Base-by-base conservation (phyloP, 1,140 invertebrate species). In the Drepana arcuata region DNA sequence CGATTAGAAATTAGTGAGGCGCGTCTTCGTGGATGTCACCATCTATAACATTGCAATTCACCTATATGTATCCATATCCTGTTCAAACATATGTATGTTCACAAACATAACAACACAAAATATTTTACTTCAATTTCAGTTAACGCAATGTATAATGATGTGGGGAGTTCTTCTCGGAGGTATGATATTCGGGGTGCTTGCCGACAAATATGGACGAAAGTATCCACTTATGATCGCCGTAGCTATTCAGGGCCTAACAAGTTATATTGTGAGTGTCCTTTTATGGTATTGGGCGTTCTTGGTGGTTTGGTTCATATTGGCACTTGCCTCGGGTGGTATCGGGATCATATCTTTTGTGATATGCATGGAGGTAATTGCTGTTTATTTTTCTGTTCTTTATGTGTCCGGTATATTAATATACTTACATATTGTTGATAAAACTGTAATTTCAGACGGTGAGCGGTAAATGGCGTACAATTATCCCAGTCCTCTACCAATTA, bases 81-180 rank as follows among this genome's bases (percentile, higher is more conserved):
- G n/a, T n/a, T n/a, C n/a, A n/a, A n/a, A n/a, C n/a, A n/a, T n/a
- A n/a, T n/a, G n/a, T n/a, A n/a, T n/a, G n/a, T n/a, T n/a, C n/a
- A n/a, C n/a, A n/a, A n/a, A n/a, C n/a, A n/a, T n/a, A n/a, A n/a
- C n/a, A n/a, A n/a, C n/a, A n/a, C n/a, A n/a, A n/a, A n/a, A n/a
- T n/a, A n/a, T n/a, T n/a, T n/a, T n/a, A n/a, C n/a, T n/a, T n/a
- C n/a, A n/a, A 34, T 75, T 77, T 49, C 51, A 91, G 83, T 43
- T 93, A 2, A 88, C 88, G 1, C 92, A 94, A 63, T 87, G 87
- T 5, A 79, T 88, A 2, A 89, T 91, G 34, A 93, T 93, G 91
- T 72, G 88, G 23, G 92, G 92, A n/a, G 86, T 93, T 23, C 82
- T 93, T 21, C 47, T 91, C 26, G 80, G 83, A 33, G 90, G 89